Evolutionary conservation across 2,113 vertebrate species (phyloP).

Genomic region (Brachypodius melanocephalos): DNA sequence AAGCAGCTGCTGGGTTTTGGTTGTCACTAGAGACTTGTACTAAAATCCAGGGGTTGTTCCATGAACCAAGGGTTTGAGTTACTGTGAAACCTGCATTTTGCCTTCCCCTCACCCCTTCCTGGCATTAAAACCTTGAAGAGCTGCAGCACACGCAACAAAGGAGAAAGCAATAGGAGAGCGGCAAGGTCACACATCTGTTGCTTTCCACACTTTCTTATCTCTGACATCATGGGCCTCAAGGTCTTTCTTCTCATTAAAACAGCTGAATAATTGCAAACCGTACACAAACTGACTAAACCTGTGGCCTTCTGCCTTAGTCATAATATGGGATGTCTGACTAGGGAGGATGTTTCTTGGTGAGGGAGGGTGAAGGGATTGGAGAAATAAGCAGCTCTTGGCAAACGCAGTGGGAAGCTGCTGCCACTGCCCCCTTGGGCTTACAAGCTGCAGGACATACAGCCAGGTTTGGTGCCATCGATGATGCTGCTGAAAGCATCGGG

Average conservation of each 20-base stretch:
- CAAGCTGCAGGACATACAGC: background rate
- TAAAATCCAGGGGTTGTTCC: background rate
- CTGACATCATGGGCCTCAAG: constrained; percentile 77
- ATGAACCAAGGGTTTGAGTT: background rate
- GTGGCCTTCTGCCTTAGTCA: constrained; percentile 89
- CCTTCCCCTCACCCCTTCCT: constrained; percentile 31
- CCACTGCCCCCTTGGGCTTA: background rate
- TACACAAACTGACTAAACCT: constrained; percentile 76
- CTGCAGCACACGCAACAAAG: constrained; percentile 41
- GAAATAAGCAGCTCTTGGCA: background rate
- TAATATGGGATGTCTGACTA: constrained; percentile 74
- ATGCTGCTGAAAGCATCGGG: background rate
- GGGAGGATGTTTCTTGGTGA: background rate
- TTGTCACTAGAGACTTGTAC: background rate
- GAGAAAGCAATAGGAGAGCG: constrained; percentile 58
- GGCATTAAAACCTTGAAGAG: constrained; percentile 68
- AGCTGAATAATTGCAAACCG: constrained; percentile 82
- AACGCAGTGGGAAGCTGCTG: accelerated
- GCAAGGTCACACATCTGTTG: constrained; percentile 74
- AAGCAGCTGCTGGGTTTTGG: background rate
- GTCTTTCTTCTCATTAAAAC: constrained; percentile 81
- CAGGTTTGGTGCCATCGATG: accelerated
- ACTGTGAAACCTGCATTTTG: background rate
- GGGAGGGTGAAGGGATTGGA: background rate
- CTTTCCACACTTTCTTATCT: constrained; percentile 78